Evolutionary conservation across 2,113 vertebrate genomes (phyloP).

Genomic region (Coracopsis vasa): DNA sequence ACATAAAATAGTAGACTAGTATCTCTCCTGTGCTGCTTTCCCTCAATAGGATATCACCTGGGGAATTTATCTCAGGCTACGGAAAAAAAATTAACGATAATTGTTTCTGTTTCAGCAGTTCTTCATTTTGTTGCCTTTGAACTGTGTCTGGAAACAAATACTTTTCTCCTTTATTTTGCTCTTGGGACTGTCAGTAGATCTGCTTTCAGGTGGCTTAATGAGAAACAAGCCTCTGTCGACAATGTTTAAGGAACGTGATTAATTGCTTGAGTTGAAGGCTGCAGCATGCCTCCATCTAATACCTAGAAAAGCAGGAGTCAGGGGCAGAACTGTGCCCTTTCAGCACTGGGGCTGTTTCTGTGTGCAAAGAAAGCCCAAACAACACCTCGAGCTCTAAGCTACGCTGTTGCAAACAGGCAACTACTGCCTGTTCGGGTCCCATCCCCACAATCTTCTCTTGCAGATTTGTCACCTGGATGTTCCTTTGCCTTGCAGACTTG

Average conservation of each 20-base stretch:
- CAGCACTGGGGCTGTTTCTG: neutral
- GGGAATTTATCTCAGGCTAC: slow-evolving; percentile 51
- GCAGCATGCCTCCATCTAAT: neutral
- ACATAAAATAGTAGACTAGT: neutral
- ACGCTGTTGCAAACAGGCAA: neutral
- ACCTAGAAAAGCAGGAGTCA: neutral
- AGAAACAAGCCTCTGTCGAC: slow-evolving; percentile 66
- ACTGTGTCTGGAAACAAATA: slow-evolving; percentile 70
- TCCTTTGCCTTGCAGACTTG: neutral
- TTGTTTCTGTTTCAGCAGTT: slow-evolving; percentile 59
- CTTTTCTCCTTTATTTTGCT: slow-evolving; percentile 68
- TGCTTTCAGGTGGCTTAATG: slow-evolving; percentile 69
- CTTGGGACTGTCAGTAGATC: slow-evolving; percentile 58
- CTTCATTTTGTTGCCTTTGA: slow-evolving; percentile 59
- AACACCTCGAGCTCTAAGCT: neutral
- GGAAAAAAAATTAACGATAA: slow-evolving; percentile 17
- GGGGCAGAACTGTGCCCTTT: neutral
- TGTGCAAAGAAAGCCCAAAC: neutral
- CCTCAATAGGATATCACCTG: neutral
- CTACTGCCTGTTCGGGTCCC: neutral
- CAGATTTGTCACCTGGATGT: neutral
- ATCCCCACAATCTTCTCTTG: neutral
- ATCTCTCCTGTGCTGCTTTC: neutral
- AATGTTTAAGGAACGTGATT: slow-evolving; percentile 57
- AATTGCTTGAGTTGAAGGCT: slow-evolving; percentile 37